These are phyloP conservation scores for Drymonia ruficornis DNA, from an alignment of 2,888 invertebrate genomes.

Conservation along the genomic window DNA sequence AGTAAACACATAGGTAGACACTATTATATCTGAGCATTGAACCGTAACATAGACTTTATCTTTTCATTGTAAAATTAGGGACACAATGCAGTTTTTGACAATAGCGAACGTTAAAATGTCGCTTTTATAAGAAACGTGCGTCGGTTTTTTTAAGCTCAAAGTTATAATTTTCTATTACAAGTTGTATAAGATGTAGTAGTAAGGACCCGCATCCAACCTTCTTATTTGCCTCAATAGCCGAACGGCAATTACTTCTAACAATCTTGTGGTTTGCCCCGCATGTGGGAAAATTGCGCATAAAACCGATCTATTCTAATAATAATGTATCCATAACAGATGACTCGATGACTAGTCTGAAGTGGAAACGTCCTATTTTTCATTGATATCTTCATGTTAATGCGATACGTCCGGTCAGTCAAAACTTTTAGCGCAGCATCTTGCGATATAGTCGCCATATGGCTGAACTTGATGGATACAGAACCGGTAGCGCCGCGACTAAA, in stretches of 20 bases:
- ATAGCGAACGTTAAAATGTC: conserved; percentile 72
- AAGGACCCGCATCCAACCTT: conserved; percentile 69
- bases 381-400: conserved; percentile 49
- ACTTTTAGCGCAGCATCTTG: conserved; percentile 33
- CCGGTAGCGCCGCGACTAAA: conserved; percentile 64
- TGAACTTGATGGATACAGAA: conserved; percentile 47
- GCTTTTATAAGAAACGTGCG: conserved; percentile 53
- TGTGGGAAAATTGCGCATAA: conserved; percentile 75
- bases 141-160: conserved; percentile 56
- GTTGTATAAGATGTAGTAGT: conserved; percentile 52
- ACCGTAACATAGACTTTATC: conserved; percentile 75
- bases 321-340: conserved; percentile 52
- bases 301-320: conserved; percentile 72
- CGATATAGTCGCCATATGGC: conserved; percentile 62
- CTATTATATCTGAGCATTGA: conserved; percentile 77
- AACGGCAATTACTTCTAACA: conserved; percentile 77
- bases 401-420: conserved; percentile 64
- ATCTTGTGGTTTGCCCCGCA: conserved; percentile 78
- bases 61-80: conserved; percentile 72
- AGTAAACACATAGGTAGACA: conserved; percentile 64
- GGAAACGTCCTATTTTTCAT: conserved; percentile 53
- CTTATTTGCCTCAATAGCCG: conserved; percentile 64
- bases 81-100: conserved; percentile 73
- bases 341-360: conserved; percentile 55
- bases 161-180: conserved; percentile 45